phyloP scores from a whole-genome alignment of 2,888 invertebrate genomes.

The Pseudeuparius sepicola region DNA sequence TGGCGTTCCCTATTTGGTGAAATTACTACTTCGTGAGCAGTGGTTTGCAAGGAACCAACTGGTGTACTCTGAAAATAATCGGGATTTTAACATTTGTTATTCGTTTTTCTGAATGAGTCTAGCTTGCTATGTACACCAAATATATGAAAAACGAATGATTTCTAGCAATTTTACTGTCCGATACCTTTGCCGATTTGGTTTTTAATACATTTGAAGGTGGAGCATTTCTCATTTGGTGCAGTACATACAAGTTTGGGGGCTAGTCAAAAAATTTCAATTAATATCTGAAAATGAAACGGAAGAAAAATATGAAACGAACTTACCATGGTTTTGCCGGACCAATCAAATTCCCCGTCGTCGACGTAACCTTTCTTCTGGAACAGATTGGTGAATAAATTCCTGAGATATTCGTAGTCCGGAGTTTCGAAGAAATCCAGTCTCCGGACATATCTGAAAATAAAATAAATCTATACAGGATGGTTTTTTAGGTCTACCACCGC shows the following conservation, averaged over 20 bases:
- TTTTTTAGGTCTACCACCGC: too few species aligned
- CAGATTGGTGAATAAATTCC: slow-evolving; percentile 88
- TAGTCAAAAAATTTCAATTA: slow-evolving; percentile 35
- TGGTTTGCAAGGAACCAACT: slow-evolving; percentile 84
- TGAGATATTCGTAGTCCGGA: slow-evolving; percentile 97
- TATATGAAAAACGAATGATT: too few species aligned
- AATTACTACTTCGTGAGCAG: slow-evolving; percentile 82
- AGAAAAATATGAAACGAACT: too few species aligned
- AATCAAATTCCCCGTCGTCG: slow-evolving; percentile 90
- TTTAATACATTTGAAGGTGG: slow-evolving; percentile 78
- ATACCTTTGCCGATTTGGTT: slow-evolving; percentile 60
- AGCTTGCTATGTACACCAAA: too few species aligned
- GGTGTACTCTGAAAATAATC: slow-evolving; percentile 78
- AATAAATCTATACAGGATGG: too few species aligned
- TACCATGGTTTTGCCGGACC: slow-evolving; percentile 70
- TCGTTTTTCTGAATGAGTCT: too few species aligned
- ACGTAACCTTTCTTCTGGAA: slow-evolving; percentile 79
- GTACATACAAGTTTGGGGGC: slow-evolving; percentile 69
- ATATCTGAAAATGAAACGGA: too few species aligned
- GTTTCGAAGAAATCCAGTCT: slow-evolving; percentile 99
- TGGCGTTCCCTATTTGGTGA: slow-evolving; percentile 82
- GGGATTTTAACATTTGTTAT: too few species aligned
- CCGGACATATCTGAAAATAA: slow-evolving; percentile 92
- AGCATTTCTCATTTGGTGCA: slow-evolving; percentile 74
- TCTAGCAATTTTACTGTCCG: too few species aligned